These are phyloP conservation scores for Corydoras maculifer DNA, from an alignment of 2,113 vertebrate species.

Conservation along the genomic window DNA sequence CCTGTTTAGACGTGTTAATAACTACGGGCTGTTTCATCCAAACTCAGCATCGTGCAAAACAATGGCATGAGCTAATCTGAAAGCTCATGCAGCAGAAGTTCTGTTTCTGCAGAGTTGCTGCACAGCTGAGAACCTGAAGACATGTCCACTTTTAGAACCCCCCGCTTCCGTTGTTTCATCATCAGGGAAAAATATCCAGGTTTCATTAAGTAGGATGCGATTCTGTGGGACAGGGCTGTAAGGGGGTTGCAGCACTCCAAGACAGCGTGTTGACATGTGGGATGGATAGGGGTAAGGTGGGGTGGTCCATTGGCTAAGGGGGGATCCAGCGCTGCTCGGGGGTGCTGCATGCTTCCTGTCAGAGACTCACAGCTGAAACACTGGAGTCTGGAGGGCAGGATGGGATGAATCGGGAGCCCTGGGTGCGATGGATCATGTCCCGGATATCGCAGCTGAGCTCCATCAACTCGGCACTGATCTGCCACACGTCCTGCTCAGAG, in stretches of 20 bases:
- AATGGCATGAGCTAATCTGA: slow-evolving; percentile 41
- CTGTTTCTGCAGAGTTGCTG: slow-evolving; percentile 69
- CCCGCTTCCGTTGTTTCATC: slow-evolving; percentile 64
- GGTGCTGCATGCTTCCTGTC: slow-evolving; percentile 76
- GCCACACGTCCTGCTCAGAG: slow-evolving; percentile 89
- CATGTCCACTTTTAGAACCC: slow-evolving; percentile 66
- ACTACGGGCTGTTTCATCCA: slow-evolving; percentile 5
- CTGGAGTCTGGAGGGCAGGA: slow-evolving; percentile 92
- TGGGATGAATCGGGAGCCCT: slow-evolving; percentile 88
- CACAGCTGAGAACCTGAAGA: slow-evolving; percentile 70
- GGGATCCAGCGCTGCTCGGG: slow-evolving; percentile 52
- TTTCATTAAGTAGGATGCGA: slow-evolving; percentile 78
- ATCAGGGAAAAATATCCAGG: slow-evolving; percentile 75
- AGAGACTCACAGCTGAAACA: slow-evolving; percentile 90
- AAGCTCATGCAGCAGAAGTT: slow-evolving; percentile 48
- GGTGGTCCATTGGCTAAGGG: slow-evolving; percentile 39
- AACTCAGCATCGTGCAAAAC: slow-evolving; percentile 60
- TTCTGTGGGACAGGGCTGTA: slow-evolving; percentile 57
- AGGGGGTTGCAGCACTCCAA: slow-evolving; percentile 76
- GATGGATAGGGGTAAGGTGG: slow-evolving; percentile 18
- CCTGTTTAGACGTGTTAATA: too few species aligned
- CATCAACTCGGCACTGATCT: slow-evolving; percentile 92
- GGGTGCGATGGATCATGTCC: slow-evolving; percentile 92
- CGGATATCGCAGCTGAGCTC: slow-evolving; percentile 95
- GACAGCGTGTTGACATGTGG: slow-evolving; percentile 50